Evolutionary conservation across 1,140 invertebrate species (phyloP), one percentile per base, ranked within the genome.

Genomic region (Odontomachus brunneus): DNA sequence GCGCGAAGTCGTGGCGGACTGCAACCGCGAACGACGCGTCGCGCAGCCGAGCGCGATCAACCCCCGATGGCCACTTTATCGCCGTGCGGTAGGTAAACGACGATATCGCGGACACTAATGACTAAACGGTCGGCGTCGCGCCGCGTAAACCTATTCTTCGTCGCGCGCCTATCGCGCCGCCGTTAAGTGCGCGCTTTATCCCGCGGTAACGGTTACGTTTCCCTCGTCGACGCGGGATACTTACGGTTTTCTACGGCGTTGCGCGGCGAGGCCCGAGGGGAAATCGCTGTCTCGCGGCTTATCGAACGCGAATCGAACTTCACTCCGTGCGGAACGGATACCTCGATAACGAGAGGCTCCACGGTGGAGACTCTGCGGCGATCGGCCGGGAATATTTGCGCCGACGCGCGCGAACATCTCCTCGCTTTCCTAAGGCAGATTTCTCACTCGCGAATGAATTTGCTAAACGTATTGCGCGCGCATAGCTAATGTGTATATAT

Each of bases 61-160:
- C 38, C 48, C 29, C 55, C 33, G 60, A 78, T 48, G 48, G 53
- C 48, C 55, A 44, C 75, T 55, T 83, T 65, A 44, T 72, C 26
- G 19, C 33, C 53, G 14, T 24, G n/a, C 29, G 51, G 55, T 73
- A 84, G 75, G 65, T 69, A 82, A 85, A 74, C 75, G 75, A 74
- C 55, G 84, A 24, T 72, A 26, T 66, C 59, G 84, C 83, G 26
- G 51, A 74, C 69, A 74, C 73, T 82, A 85, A 85, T 85, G 75
- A 82, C 38, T 26, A 33, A 84, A 85, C 72, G 53, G 76, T 22
- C 26, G n/a, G 15, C 22, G 53, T 53, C 29, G 29, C 57, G 65
- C 66, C 14, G 71, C 66, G 38, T 73, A 86, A 57, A 19, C 24
- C 82, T 71, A 65, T 87, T 87, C 84, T 86, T 53, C 69, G 38